Base-by-base conservation (phyloP, 2,888 invertebrate genomes). In the Chalcosyrphus nemorum region DNA sequence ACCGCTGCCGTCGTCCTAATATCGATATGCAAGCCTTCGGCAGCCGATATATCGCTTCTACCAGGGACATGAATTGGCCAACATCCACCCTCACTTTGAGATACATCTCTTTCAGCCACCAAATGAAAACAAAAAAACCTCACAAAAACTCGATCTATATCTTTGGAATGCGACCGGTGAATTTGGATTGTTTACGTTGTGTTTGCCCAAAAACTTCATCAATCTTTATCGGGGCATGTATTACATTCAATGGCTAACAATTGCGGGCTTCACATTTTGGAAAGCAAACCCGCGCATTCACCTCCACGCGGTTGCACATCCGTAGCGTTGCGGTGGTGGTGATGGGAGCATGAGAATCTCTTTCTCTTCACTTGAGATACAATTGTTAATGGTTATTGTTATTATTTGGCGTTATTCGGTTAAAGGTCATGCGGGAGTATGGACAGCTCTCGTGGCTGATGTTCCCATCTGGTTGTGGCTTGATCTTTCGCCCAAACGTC, bases 311-410 rank as follows among this genome's bases (percentile, higher is more conserved):
- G 27, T 29, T 19, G 17, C 43, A 50, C 71, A 57, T 50, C 57
- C 38, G 24, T 24, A 4, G 24, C n/a, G n/a, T n/a, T 1, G 1
- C 4, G 29, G 7, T 29, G 29, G 7, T 29, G 32, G 38, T 54
- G 35, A 15, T 24, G 29, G 21, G 41, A 59, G 68, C 76, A 68
- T 68, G 52, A 29, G 52, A 66, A 63, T 75, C 38, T 72, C 80
- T 72, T 54, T 70, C 54, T 50, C 41, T 57, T 65, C 76, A 61
- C 57, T 54, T 56, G 61, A 68, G 78, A 78, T 78, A 70, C 74
- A 78, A 84, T 84, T 78, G 78, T 78, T 56, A 84, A 84, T 78
- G 78, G 78, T 84, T 84, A 84, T 84, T 84, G 78, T 78, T 74
- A 78, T 68, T 74, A 70, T 78, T 77, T 70, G 74, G 84, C 70